Evolutionary conservation across 1,140 invertebrate species (phyloP).

Genomic region (Caerostris extrusa): DNA sequence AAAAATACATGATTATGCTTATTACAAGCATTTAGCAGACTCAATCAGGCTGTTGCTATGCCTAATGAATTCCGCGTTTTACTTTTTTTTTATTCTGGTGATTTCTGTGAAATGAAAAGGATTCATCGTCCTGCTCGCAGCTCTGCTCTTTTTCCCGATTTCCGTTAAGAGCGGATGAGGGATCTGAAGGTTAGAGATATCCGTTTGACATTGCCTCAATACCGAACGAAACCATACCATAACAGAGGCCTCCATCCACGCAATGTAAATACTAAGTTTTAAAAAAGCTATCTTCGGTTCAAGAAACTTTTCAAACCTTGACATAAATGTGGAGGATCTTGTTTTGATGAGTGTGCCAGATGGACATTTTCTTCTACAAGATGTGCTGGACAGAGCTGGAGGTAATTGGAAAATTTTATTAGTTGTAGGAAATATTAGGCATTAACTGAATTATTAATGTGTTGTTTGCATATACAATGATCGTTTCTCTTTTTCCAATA

Average conservation of each 20-base stretch:
- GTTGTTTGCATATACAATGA: too few species aligned
- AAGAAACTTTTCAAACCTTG: conserved; percentile 23
- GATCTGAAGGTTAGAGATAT: conserved; percentile 51
- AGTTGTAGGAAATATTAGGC: too few species aligned
- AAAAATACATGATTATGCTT: too few species aligned
- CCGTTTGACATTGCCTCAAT: conserved; percentile 13
- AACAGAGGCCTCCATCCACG: background rate
- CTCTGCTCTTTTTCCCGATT: conserved; percentile 27
- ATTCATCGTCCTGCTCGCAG: background rate
- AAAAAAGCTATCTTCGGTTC: conserved; percentile 13
- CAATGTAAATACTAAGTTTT: conserved; percentile 30
- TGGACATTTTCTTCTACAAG: too few species aligned
- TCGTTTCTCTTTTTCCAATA: too few species aligned
- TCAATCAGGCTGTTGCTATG: background rate
- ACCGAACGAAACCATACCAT: background rate
- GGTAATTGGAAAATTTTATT: too few species aligned
- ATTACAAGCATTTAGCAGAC: background rate
- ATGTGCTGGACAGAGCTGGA: too few species aligned
- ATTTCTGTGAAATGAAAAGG: background rate
- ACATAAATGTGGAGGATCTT: background rate
- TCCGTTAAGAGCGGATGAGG: conserved; percentile 60
- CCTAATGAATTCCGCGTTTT: background rate
- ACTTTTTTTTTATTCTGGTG: background rate
- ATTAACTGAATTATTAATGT: too few species aligned
- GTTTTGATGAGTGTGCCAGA: too few species aligned